Evolutionary conservation across 2,113 vertebrate genomes (phyloP).

Genomic region (Manacus vitellinus): DNA sequence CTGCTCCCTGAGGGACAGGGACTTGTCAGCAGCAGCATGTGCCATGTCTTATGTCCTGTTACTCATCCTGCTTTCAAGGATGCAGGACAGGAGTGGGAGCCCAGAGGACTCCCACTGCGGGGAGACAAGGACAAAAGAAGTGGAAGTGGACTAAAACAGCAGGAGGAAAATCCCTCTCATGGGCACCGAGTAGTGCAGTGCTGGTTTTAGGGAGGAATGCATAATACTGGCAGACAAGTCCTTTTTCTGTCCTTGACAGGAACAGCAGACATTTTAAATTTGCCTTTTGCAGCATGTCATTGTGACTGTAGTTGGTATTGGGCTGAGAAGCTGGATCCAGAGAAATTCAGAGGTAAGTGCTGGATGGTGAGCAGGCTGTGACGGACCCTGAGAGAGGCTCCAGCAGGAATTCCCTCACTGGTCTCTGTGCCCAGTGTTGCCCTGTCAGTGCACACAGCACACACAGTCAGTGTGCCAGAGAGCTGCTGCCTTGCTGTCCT

Average conservation of each 20-base stretch:
- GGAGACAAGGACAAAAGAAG: neutral
- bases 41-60: rapidly evolving
- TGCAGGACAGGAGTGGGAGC: neutral
- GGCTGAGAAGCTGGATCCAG: neutral
- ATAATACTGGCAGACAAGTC: neutral
- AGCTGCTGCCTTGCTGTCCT: neutral
- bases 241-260: neutral
- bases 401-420: neutral
- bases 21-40: neutral
- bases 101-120: neutral
- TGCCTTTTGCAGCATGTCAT: neutral
- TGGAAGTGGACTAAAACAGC: neutral
- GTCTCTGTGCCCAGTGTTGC: neutral
- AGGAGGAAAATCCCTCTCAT: neutral
- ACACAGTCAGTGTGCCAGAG: neutral
- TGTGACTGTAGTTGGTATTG: neutral
- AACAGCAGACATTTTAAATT: neutral
- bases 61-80: neutral
- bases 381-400: neutral
- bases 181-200: neutral
- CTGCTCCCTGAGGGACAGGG: neutral
- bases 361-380: neutral
- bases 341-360: neutral
- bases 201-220: neutral
- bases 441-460: neutral